Evolutionary conservation across 1,140 invertebrate genomes (phyloP), one percentile per base, ranked within the genome.

Genomic region (Mylabris phalerata): DNA sequence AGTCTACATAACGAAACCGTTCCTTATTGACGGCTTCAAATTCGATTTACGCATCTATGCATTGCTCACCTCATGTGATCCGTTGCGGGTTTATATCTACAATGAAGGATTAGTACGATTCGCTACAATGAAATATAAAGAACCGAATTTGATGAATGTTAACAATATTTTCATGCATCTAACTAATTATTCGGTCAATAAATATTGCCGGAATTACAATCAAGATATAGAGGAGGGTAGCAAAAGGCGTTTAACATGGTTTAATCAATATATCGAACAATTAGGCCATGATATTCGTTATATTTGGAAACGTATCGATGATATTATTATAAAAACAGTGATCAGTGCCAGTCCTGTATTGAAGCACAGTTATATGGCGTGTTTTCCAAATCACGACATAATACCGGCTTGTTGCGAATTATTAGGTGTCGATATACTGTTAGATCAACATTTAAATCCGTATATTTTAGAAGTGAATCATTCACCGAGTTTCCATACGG

Each of bases 101-200:
- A 92, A 98, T 64, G 94, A 98, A 78, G 96, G 96, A 4, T 78
- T 98, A 40, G 93, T 92, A 0, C 84, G 90, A 68, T 94, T 95
- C 75, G 91, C 92, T 0, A 95, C 92, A 1, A 87, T 82, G 62
- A 82, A 87, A 65, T 95, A 94, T 68, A 83, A 83, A 58, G 87
- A 92, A 65, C 91, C 92, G 0, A 88, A 81, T 45, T 77, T 82
- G 10, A 80, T 84, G 39, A 95, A 95, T 64, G 82, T 88, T 2
- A 80, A 80, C 0, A 92, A 96, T 71, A 82, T 93, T 38, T 98
- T 87, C 71, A 98, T 98, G 92, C 96, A 98, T 76, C 78, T 98
- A 55, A 98, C 96, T 0, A 98, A 98, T 78, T 98, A 98, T 72
- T 90, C 92, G 0, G 84, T 98, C 1, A 98, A 98, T 75, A 97